Base-by-base conservation (phyloP, 1,140 invertebrate genomes). In the Tetraneura akinire region DNA sequence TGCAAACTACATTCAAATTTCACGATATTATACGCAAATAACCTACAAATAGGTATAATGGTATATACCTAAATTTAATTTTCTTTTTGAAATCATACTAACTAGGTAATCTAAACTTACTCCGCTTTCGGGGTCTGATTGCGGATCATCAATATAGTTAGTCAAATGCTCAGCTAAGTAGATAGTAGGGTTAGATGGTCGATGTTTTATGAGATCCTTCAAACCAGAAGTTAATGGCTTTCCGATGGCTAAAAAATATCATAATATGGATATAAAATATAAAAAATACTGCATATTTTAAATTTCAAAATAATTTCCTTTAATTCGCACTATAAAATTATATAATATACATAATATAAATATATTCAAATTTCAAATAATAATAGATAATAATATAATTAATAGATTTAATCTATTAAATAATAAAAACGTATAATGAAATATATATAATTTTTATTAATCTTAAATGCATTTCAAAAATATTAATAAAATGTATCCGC, bases 171-270 rank as follows among this genome's bases (percentile, higher is more conserved):
- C 91, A 9, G 93, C 93, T 21, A 96, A 87, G 84, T 93, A 94
- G 3, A 91, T 90, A 23, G 95, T 90, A 0, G 94, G 94, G 86
- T 95, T 93, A 81, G 90, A 89, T 10, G 94, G 94, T 81, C 93
- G 89, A 80, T 89, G 89, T 81, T 92, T 91, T 64, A 92, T 93
- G 60, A 96, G 92, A 88, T 95, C 92, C 26, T 93, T 93, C 76
- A 96, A 86, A 81, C 93, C 94, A 89, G 92, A 93, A 80, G 95
- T 92, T 78, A 96, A 87, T 62, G 93, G 93, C 88, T 95, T 93
- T 60, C 93, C 93, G 32, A 96, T 87, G 82, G 92, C 94, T 93
- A 86, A 62, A 78, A 60, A 78, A 45, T 78, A 51, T n/a, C 9
- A 51, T 49, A 47, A 29, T n/a, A n/a, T 29, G 16, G 18, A 70